phyloP scores from a whole-genome alignment of 2,797 vertebrate species.

The Leuciscus waleckii region DNA sequence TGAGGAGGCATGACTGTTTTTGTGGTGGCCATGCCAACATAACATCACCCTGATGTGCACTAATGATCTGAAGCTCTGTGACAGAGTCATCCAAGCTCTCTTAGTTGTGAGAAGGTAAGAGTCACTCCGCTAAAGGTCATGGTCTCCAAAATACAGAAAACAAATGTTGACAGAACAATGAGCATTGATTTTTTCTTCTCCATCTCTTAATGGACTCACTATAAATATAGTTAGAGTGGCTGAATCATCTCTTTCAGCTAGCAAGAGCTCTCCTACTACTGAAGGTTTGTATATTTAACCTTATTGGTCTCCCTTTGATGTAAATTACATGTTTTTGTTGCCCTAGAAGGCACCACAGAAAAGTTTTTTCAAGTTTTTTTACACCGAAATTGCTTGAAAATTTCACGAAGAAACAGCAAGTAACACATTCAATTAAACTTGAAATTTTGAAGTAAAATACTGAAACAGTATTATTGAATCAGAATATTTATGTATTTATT shows the following conservation, averaged over 20 bases:
- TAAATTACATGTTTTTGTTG: background rate
- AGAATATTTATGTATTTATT: too few relatives aligned
- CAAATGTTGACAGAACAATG: conserved; percentile 62
- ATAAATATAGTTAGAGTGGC: conserved; percentile 68
- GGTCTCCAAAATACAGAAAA: conserved; percentile 67
- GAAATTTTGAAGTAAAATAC: background rate
- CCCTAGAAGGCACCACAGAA: background rate
- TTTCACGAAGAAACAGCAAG: background rate
- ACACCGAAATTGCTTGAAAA: background rate
- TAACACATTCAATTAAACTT: too few relatives aligned
- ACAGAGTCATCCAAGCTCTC: conserved; percentile 51
- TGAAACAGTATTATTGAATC: too few relatives aligned
- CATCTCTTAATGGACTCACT: conserved; percentile 72
- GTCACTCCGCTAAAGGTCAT: conserved; percentile 67
- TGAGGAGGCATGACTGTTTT: conserved; percentile 35
- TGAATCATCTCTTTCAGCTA: conserved; percentile 54
- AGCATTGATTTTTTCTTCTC: conserved; percentile 73
- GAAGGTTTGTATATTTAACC: background rate
- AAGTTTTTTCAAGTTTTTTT: background rate
- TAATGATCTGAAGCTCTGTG: conserved; percentile 55
- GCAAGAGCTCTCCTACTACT: conserved; percentile 5
- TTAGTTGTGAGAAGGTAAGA: conserved; percentile 13
- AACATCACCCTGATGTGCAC: conserved; percentile 52
- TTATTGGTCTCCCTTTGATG: background rate
- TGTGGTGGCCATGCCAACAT: conserved; percentile 41